Evolutionary conservation across 2,797 vertebrate genomes (phyloP).

Genomic region (Cynopterus sphinx): DNA sequence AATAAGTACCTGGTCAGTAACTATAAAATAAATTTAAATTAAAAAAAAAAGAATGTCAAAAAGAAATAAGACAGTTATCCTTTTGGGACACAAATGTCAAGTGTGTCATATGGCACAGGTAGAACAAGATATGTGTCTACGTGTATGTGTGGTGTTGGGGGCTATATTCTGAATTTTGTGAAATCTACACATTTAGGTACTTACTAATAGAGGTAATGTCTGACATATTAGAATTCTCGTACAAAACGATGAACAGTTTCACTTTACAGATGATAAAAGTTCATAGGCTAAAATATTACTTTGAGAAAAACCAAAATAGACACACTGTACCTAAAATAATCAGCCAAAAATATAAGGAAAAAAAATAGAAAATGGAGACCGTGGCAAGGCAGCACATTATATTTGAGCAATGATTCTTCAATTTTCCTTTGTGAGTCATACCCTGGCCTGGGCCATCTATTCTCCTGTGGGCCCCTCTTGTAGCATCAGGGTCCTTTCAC

Average conservation of each 20-base stretch:
- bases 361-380: background rate
- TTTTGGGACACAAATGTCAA: background rate
- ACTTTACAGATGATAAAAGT: conserved; percentile 1
- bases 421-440: background rate
- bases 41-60: background rate
- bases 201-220: background rate
- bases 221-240: background rate
- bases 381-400: background rate
- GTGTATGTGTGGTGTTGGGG: background rate
- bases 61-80: background rate
- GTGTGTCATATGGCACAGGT: background rate
- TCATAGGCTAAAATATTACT: conserved; percentile 47
- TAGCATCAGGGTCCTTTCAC: background rate
- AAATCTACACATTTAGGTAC: background rate
- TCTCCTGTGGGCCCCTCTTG: background rate
- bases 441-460: background rate
- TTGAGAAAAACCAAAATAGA: conserved; percentile 60
- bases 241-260: background rate
- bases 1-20: background rate
- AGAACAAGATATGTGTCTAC: background rate
- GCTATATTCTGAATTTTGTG: background rate
- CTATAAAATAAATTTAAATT: conserved; percentile 5
- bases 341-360: conserved; percentile 39
- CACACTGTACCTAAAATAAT: conserved; percentile 48
- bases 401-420: background rate